Evolutionary conservation across 2,888 invertebrate genomes (phyloP).

Genomic region (Phymatocera aterrima): DNA sequence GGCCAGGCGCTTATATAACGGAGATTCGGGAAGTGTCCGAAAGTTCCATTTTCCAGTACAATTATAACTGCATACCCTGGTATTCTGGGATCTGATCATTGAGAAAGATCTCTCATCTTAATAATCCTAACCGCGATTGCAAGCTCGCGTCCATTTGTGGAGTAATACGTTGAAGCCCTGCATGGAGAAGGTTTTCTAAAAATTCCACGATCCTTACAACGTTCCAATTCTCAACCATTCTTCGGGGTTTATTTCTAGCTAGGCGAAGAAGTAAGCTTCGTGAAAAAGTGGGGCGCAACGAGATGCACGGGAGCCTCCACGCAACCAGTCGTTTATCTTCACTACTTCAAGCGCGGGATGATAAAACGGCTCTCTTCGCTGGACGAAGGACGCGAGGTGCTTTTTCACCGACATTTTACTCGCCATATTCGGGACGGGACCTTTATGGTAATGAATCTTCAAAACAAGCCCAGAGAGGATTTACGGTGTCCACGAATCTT

Average conservation of each 20-base stretch:
- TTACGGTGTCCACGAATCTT: conserved; percentile 32
- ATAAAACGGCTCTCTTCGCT: conserved; percentile 45
- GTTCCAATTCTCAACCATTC: conserved; percentile 8
- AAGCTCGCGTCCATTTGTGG: neutral
- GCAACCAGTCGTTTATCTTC: conserved; percentile 46
- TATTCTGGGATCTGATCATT: no score
- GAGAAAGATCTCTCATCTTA: no score
- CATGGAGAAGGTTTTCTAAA: neutral
- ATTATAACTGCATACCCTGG: no score
- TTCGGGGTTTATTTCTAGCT: conserved; percentile 17
- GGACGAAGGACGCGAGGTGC: conserved; percentile 45
- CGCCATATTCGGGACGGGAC: conserved; percentile 44
- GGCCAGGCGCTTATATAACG: no score
- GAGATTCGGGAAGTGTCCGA: no score
- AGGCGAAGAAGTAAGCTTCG: conserved; percentile 35
- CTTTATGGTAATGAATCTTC: conserved; percentile 46
- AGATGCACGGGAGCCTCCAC: conserved; percentile 43
- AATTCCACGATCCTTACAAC: neutral
- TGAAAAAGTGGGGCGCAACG: conserved; percentile 39
- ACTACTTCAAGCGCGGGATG: conserved; percentile 43
- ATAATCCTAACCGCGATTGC: neutral
- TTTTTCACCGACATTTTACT: conserved; percentile 45
- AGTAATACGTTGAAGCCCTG: neutral
- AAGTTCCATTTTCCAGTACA: no score
- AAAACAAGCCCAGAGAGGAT: conserved; percentile 39